These are phyloP conservation scores for Stenoptilia bipunctidactyla DNA, from an alignment of 2,888 invertebrate species.

Conservation along the genomic window DNA sequence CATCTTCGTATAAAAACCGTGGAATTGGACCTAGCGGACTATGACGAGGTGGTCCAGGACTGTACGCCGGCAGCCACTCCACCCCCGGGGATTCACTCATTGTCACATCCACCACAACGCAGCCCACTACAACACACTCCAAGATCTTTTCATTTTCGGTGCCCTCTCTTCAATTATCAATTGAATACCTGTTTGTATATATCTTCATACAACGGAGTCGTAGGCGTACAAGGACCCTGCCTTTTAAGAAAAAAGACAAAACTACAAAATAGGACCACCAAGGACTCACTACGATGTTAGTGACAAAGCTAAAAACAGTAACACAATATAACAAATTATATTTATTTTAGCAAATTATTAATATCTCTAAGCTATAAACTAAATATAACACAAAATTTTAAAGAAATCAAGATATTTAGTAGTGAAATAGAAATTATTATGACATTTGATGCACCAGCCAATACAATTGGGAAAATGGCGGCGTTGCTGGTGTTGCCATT, in stretches of 20 bases:
- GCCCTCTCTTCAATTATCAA: background rate
- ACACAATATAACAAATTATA: too few species aligned
- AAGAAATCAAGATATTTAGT: too few species aligned
- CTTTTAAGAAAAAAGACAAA: constrained; percentile 52
- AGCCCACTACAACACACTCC: constrained; percentile 25
- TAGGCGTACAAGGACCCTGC: constrained; percentile 47
- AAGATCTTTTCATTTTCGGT: constrained; percentile 24
- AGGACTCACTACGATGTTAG: constrained; percentile 21
- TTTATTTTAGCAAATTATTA: too few species aligned
- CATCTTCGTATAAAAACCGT: constrained; percentile 60
- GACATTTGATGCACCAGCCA: constrained; percentile 62
- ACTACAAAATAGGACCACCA: constrained; percentile 47
- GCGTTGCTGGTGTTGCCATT: constrained; percentile 20
- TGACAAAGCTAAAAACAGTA: too few species aligned
- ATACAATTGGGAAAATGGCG: constrained; percentile 70
- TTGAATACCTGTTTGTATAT: constrained; percentile 1
- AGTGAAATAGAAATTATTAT: constrained; percentile 63
- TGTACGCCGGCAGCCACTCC: constrained; percentile 67
- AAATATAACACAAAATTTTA: constrained; percentile 30
- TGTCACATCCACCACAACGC: constrained; percentile 40
- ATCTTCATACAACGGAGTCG: constrained; percentile 24
- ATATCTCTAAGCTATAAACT: too few species aligned
- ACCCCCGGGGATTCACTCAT: constrained; percentile 66
- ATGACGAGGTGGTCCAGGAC: constrained; percentile 64
- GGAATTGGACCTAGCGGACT: constrained; percentile 62